phyloP scores from a whole-genome alignment of 2,113 vertebrate species.

The Lepidothrix coronata region DNA sequence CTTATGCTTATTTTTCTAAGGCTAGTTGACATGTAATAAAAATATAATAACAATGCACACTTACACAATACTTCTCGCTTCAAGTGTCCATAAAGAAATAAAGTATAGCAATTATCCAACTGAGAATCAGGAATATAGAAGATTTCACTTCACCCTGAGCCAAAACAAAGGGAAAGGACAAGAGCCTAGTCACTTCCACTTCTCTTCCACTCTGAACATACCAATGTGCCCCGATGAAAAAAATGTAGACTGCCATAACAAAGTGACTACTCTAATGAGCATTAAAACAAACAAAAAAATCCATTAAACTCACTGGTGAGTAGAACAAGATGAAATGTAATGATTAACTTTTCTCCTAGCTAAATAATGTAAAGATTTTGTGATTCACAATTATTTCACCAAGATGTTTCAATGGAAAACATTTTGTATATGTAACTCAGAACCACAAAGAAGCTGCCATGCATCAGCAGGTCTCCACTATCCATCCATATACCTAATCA shows the following conservation, averaged over 20 bases:
- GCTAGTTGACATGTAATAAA: background rate
- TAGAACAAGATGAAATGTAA: background rate
- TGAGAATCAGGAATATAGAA: background rate
- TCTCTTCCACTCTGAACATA: background rate
- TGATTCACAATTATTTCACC: background rate
- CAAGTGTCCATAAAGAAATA: background rate
- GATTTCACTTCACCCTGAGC: background rate
- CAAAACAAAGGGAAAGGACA: background rate
- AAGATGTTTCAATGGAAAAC: background rate
- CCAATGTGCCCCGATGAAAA: background rate
- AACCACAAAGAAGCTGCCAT: background rate
- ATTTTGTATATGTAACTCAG: background rate
- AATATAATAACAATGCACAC: background rate
- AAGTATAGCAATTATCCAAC: background rate
- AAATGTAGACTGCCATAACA: background rate
- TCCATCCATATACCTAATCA: background rate
- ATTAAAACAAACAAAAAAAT: background rate
- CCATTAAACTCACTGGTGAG: background rate
- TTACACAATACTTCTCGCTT: background rate
- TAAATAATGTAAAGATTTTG: background rate
- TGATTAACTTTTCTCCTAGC: background rate
- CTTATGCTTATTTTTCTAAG: background rate
- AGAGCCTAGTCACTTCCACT: background rate
- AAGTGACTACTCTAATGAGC: background rate
- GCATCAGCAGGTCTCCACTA: background rate